Evolutionary conservation across 2,888 invertebrate species (phyloP), one percentile per base, ranked within the genome.

Genomic region (Netelia virgata): DNA sequence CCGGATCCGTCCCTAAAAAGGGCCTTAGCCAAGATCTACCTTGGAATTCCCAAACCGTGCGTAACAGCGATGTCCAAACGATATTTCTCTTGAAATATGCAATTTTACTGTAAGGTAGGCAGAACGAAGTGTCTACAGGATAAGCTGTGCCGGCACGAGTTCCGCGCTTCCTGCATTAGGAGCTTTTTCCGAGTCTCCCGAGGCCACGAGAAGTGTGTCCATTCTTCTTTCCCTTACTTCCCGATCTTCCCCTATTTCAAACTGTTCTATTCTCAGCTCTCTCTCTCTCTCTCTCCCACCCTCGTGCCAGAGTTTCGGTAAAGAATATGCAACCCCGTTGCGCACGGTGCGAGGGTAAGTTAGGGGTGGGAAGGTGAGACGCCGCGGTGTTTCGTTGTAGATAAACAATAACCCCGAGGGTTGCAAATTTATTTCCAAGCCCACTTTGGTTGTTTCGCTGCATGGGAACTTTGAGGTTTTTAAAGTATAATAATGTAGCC

Each of bases 321-420:
- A 75, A 72, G 55, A 78, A 74, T 74, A 64, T 59, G 61, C 61
- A 43, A 53, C 66, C 59, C 57, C 72, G 20, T 69, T 36, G 57
- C 18, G 50, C 28, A 50, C 16, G 43, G 68, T 18, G 47, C 18
- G 69, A 20, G 9, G 57, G 47, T 20, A 16, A 53, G 53, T 50
- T 20, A 20, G 11, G 5, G 63, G 9, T 5, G 18, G 18, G 18
- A 8, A n/a, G n/a, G 20, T 36, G 43, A 36, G 43, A 47, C 64
- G 47, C 47, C 41, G 53, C n/a, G 41, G 70, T 83, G 70, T 76
- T 79, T 75, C 75, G 64, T 70, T 43, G 78, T 64, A 79, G 83
- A 79, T 83, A 83, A 83, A 83, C 83, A 79, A 83, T 83, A 83
- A 79, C 74, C 80, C 72, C 47, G 75, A 77, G 70, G 66, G 79